Evolutionary conservation across 2,797 vertebrate species (phyloP).

Genomic region (Astyanax mexicanus): DNA sequence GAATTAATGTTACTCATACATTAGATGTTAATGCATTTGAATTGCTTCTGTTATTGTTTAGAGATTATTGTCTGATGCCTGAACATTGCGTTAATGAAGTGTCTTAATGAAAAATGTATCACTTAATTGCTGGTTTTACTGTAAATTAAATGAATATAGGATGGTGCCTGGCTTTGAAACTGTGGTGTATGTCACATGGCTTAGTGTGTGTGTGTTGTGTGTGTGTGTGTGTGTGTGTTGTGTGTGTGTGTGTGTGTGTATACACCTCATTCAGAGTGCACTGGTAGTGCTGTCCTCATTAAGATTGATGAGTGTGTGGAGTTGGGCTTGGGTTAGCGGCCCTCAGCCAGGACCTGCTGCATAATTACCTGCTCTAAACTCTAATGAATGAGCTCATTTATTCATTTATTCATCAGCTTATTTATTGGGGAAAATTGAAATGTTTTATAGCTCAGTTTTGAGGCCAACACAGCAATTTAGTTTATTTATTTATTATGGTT

Average conservation of each 20-base stretch:
- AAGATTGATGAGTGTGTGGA: not conserved
- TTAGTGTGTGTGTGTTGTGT: no score
- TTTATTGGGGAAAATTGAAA: constrained; percentile 71
- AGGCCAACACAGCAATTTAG: constrained; percentile 56
- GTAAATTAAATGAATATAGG: no score
- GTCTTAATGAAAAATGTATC: no score
- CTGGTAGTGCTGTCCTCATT: not conserved
- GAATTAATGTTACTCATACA: no score
- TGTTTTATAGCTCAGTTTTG: constrained; percentile 66
- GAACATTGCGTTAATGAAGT: no score
- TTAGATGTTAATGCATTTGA: no score
- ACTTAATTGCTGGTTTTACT: no score
- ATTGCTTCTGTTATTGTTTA: no score
- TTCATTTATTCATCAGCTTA: constrained; percentile 76
- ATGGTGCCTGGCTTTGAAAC: no score
- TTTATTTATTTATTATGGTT: not conserved
- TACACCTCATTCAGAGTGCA: not conserved
- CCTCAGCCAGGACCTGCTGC: constrained; percentile 12
- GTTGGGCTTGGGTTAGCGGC: constrained; percentile 18
- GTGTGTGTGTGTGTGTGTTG: not conserved
- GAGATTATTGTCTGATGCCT: no score
- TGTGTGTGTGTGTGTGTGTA: not conserved
- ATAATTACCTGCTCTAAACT: constrained; percentile 79
- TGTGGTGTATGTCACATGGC: no score
- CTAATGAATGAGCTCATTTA: constrained; percentile 75